Evolutionary conservation across 92 coral and sea anemone species (phyloP).

Genomic region (Parazoanthus swiftii): DNA sequence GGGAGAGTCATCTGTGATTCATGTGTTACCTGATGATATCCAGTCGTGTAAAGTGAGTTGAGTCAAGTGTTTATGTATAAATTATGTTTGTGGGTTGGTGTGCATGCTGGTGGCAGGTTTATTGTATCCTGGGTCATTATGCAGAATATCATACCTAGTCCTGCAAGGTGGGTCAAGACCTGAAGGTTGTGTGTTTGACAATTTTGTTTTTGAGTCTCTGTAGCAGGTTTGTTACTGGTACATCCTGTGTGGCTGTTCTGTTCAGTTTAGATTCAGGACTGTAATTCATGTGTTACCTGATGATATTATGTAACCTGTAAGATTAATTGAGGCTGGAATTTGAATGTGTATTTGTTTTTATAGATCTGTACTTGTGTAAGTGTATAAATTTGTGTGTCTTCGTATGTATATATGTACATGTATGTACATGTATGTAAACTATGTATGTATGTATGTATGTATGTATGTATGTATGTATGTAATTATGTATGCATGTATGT

Average conservation of each 20-base stretch:
- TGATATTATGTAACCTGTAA: neutral
- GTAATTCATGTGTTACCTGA: too few relatives aligned
- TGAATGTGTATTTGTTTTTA: neutral
- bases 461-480: too few relatives aligned
- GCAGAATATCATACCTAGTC: too few relatives aligned
- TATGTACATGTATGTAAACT: too few relatives aligned
- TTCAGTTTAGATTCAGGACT: too few relatives aligned
- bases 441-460: too few relatives aligned
- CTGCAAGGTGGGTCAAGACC: neutral
- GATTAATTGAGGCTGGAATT: neutral
- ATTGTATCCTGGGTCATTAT: neutral
- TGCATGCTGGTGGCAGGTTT: neutral
- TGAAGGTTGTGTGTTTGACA: too few relatives aligned
- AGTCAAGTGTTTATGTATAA: too few relatives aligned
- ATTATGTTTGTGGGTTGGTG: neutral
- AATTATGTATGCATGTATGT: too few relatives aligned
- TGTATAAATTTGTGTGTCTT: too few relatives aligned
- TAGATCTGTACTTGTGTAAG: too few relatives aligned
- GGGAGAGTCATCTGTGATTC: conserved; percentile 86
- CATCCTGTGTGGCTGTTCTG: neutral
- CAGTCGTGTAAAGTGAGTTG: conserved; percentile 91
- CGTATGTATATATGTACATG: too few relatives aligned
- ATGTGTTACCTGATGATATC: conserved; percentile 93
- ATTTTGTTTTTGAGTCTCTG: neutral
- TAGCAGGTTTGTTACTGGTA: neutral